phyloP scores from a whole-genome alignment of 1,140 invertebrate species.

The Helicorthomorpha holstii region DNA sequence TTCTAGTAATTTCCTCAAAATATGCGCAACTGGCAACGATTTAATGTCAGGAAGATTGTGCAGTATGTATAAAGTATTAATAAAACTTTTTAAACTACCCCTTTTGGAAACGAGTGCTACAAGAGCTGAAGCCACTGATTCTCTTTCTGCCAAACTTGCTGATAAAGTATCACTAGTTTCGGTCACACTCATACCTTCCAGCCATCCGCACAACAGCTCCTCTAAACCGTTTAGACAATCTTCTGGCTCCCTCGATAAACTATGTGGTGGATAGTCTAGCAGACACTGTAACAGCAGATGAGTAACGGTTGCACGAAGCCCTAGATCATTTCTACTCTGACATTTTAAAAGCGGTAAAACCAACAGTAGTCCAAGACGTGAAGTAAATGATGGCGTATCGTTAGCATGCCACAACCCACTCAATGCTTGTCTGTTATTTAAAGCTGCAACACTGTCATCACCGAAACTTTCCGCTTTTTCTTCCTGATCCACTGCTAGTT shows the following conservation, averaged over 20 bases:
- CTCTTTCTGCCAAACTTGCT: conserved; percentile 10
- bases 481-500: conserved; percentile 17
- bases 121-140: conserved; percentile 23
- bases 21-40: conserved; percentile 18
- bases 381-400: conserved; percentile 26
- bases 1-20: conserved; percentile 19
- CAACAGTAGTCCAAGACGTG: conserved; percentile 22
- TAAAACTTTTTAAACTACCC: conserved; percentile 24
- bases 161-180: conserved; percentile 4
- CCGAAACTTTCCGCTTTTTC: conserved; percentile 14
- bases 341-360: conserved; percentile 24
- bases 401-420: conserved; percentile 21
- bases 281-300: conserved; percentile 22
- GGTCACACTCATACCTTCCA: conserved; percentile 16
- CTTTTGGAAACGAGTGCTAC: conserved; percentile 25
- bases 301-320: conserved; percentile 22
- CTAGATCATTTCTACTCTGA: conserved; percentile 22
- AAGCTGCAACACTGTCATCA: conserved; percentile 19
- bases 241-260: conserved; percentile 23
- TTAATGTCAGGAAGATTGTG: conserved; percentile 19
- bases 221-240: conserved; percentile 26
- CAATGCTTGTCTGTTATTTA: conserved; percentile 24
- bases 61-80: conserved; percentile 24
- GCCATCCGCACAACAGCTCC: conserved; percentile 22
- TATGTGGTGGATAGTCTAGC: conserved; percentile 23